Base-by-base conservation (phyloP, 2,888 invertebrate genomes). In the Argyresthia goedartella region DNA sequence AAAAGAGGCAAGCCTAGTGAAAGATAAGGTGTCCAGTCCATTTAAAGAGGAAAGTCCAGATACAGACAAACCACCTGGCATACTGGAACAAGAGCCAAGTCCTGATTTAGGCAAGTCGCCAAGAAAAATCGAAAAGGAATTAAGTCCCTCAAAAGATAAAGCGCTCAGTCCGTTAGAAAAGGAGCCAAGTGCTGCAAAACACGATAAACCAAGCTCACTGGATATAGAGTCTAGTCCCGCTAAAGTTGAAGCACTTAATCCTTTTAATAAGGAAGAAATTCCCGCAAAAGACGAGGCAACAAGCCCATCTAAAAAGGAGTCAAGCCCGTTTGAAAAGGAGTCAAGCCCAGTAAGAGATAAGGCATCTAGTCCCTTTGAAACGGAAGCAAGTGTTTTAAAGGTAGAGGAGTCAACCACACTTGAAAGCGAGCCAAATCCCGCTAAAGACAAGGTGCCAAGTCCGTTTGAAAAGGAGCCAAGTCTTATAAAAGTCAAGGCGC, bases 341-440 rank as follows among this genome's bases (percentile, higher is more conserved):
- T 2, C 13, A 13, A 35, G 35, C 1, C 36, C 51, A 70, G 51
- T 45, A 35, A n/a, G 16, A 44, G 45, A 14, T n/a, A 15, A n/a
- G n/a, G n/a, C n/a, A n/a, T n/a, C 8, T 16, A 50, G 14, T 15
- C 14, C 73, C n/a, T 13, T 16, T 36, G 14, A 15, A 2, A 35
- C 10, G 13, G 6, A 14, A 10, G 35, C 3, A 49, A 35, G n/a
- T n/a, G n/a, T n/a, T n/a, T n/a, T n/a, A n/a, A n/a, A n/a, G n/a
- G n/a, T n/a, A n/a, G n/a, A n/a, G n/a, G 16, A 48, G 16, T 8
- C 7, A 34, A 10, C 6, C n/a, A 36, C 2, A 11, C 59, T 71
- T 72, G 41, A 13, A 69, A 71, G 8, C 71, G 76, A 3, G 71
- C 67, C 35, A n/a, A 14, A 9, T 6, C 4, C 35, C 8, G 2